Evolutionary conservation across 2,888 invertebrate species (phyloP).

Genomic region (Pandemis cinnamomeana): DNA sequence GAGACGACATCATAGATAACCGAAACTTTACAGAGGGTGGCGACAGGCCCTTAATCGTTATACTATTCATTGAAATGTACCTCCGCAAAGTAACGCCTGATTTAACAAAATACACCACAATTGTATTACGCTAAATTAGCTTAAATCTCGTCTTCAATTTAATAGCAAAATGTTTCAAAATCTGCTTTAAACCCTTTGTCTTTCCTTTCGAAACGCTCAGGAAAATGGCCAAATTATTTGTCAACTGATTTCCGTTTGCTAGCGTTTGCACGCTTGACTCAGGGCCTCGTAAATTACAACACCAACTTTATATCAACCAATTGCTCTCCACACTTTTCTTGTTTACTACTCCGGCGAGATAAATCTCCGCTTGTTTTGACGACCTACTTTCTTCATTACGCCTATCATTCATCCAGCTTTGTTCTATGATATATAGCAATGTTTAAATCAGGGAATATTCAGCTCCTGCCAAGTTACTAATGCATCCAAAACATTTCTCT

Average conservation of each 20-base stretch:
- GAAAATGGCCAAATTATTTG: too few relatives aligned
- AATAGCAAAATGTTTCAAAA: too few relatives aligned
- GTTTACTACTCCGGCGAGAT: conserved; percentile 42
- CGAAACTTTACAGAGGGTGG: too few relatives aligned
- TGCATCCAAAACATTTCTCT: conserved; percentile 26
- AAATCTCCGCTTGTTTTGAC: conserved; percentile 46
- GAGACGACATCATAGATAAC: too few relatives aligned
- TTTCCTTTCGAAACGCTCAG: neutral
- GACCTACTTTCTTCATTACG: conserved; percentile 46
- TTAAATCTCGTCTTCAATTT: too few relatives aligned
- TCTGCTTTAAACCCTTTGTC: too few relatives aligned
- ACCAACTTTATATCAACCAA: conserved; percentile 1
- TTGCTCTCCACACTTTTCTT: conserved; percentile 26
- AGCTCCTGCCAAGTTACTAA: conserved; percentile 33
- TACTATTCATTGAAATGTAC: too few relatives aligned
- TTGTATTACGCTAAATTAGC: too few relatives aligned
- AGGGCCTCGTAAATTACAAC: conserved; percentile 8
- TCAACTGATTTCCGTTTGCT: too few relatives aligned
- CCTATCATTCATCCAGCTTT: conserved; percentile 47
- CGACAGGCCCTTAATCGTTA: too few relatives aligned
- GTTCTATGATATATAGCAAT: conserved; percentile 48
- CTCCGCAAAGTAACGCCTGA: too few relatives aligned
- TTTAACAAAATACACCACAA: too few relatives aligned
- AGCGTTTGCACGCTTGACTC: neutral
- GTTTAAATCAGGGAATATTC: conserved; percentile 43